phyloP scores from a whole-genome alignment of 1,140 invertebrate genomes.

The Hermetia illucens region DNA sequence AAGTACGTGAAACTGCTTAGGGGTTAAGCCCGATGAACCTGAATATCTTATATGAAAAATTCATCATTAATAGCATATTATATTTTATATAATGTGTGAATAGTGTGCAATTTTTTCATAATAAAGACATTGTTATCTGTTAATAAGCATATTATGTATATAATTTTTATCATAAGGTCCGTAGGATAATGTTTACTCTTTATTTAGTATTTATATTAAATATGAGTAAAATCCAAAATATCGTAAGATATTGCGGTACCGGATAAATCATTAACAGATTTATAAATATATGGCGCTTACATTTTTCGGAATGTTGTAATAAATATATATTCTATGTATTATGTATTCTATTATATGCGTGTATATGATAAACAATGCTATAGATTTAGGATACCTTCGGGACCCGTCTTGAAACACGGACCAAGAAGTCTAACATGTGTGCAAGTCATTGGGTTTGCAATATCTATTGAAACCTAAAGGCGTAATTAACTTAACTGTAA shows the following conservation, averaged over 20 bases:
- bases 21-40: slow-evolving; percentile 9
- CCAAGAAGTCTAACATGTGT: slow-evolving; percentile 76
- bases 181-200: not conserved
- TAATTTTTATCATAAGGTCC: slow-evolving; percentile 1
- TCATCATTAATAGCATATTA: slow-evolving; percentile 12
- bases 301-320: not conserved
- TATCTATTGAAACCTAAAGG: too few relatives aligned
- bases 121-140: not conserved
- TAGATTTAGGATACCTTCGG: slow-evolving; percentile 41
- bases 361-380: not conserved
- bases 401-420: slow-evolving; percentile 89
- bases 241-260: slow-evolving; percentile 46
- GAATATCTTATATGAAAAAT: slow-evolving; percentile 14
- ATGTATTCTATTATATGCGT: not conserved
- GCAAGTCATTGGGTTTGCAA: slow-evolving; percentile 37
- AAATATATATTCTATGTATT: not conserved
- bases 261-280: slow-evolving; percentile 8
- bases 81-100: slow-evolving; percentile 9
- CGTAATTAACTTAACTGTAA: too few relatives aligned
- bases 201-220: not conserved
- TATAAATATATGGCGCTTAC: slow-evolving; percentile 8
- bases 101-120: slow-evolving; percentile 11
- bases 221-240: not conserved
- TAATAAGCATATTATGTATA: not conserved
- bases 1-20: slow-evolving; percentile 55